Evolutionary conservation across 1,140 invertebrate species (phyloP).

Genomic region (Sarcophaga peregrina): DNA sequence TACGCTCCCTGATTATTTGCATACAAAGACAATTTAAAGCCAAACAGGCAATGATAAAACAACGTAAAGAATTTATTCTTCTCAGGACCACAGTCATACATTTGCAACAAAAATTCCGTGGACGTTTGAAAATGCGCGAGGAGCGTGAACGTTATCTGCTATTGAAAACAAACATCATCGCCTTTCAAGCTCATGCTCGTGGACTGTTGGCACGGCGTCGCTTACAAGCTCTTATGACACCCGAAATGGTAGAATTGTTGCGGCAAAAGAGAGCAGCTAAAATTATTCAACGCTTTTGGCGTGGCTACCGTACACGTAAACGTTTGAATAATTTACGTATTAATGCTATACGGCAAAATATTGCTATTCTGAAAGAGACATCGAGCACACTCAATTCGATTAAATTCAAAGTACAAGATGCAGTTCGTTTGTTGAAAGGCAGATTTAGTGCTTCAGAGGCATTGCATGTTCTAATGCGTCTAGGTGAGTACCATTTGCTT

Average conservation of each 20-base stretch:
- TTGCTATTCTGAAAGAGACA: slow-evolving; percentile 66
- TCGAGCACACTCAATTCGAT: slow-evolving; percentile 67
- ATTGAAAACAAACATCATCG: slow-evolving; percentile 52
- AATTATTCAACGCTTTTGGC: slow-evolving; percentile 76
- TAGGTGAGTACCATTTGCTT: slow-evolving; percentile 51
- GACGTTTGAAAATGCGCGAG: slow-evolving; percentile 60
- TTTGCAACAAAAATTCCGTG: slow-evolving; percentile 68
- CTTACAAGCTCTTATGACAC: slow-evolving; percentile 65
- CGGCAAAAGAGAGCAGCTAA: slow-evolving; percentile 69
- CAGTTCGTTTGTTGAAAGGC: slow-evolving; percentile 56
- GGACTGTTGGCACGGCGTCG: slow-evolving; percentile 69
- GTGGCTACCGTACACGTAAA: slow-evolving; percentile 70
- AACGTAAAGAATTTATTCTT: slow-evolving; percentile 59
- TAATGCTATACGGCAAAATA: slow-evolving; percentile 67
- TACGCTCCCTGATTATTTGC: slow-evolving; percentile 52
- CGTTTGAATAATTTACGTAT: slow-evolving; percentile 57
- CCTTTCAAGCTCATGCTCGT: slow-evolving; percentile 67
- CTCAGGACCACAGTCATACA: slow-evolving; percentile 60
- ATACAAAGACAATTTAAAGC: slow-evolving; percentile 67
- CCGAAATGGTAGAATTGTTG: slow-evolving; percentile 67
- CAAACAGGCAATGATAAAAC: slow-evolving; percentile 56
- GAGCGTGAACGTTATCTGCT: slow-evolving; percentile 50
- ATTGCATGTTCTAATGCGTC: slow-evolving; percentile 53
- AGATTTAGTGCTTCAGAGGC: slow-evolving; percentile 58
- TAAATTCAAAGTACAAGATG: slow-evolving; percentile 54